Conservation (phyloP, 2,113 vertebrate genomes). For the Seriola aureovittata region DNA sequence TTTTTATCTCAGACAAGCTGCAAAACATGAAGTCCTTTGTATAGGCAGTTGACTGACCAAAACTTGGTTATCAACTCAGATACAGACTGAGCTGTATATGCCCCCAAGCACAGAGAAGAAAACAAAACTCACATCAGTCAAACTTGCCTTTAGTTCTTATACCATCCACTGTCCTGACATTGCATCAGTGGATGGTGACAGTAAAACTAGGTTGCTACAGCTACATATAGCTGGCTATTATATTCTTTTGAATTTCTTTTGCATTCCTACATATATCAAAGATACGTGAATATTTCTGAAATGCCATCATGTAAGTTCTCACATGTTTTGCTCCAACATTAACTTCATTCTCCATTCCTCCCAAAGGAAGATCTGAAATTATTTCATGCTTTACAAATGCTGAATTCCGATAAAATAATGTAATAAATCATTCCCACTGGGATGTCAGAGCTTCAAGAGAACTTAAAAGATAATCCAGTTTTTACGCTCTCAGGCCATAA, state of each 20-base stretch:
- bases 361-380: background rate
- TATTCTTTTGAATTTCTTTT: background rate
- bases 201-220: background rate
- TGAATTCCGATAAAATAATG: slow-evolving; percentile 34
- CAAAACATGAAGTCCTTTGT: background rate
- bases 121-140: slow-evolving; percentile 18
- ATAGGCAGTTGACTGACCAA: background rate
- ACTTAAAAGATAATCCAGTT: slow-evolving; percentile 27
- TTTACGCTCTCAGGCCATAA: slow-evolving; percentile 8
- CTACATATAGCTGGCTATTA: background rate
- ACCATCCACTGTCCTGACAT: background rate
- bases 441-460: slow-evolving; percentile 34
- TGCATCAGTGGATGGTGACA: slow-evolving; percentile 2
- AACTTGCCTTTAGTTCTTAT: background rate
- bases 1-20: slow-evolving; percentile 10
- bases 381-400: slow-evolving; percentile 32
- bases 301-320: slow-evolving; percentile 10
- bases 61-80: slow-evolving; percentile 8
- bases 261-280: slow-evolving; percentile 4
- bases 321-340: slow-evolving; percentile 6
- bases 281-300: slow-evolving; percentile 11
- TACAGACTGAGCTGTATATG: background rate
- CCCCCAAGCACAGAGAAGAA: background rate
- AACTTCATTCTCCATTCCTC: slow-evolving; percentile 2
- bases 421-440: slow-evolving; percentile 15